A percentile compares a stretch with the other conserved stretches of the same genome.
These are phyloP conservation scores for Poecilia latipinna DNA, from an alignment of 2,113 vertebrate species.

Conservation along the genomic window DNA sequence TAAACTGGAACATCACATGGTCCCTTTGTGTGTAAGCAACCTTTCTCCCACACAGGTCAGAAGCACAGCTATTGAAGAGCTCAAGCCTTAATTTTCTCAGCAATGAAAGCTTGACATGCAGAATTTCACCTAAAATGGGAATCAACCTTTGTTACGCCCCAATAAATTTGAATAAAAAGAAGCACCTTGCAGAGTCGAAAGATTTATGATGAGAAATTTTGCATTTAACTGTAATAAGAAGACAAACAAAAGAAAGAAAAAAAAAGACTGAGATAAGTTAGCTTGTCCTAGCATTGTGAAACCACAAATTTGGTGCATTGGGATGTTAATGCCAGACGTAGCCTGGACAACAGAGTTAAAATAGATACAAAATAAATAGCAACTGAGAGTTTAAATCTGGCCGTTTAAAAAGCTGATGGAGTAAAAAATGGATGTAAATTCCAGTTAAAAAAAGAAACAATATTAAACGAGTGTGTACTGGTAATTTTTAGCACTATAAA, in stretches of 20 bases:
- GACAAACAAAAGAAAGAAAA: background rate
- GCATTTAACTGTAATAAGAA: no score
- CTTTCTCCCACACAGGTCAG: constrained; percentile 74
- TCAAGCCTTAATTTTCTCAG: constrained; percentile 47
- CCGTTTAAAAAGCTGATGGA: background rate
- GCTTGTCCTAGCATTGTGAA: background rate
- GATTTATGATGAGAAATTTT: no score
- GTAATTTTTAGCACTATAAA: no score
- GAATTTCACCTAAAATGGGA: constrained; percentile 18
- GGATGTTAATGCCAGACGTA: background rate
- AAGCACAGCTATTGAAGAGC: constrained; percentile 50
- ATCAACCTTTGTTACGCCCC: background rate
- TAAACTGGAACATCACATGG: constrained; percentile 57
- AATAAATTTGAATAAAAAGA: background rate
- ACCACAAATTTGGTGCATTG: background rate
- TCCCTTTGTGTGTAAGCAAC: constrained; percentile 53
- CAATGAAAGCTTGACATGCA: constrained; percentile 24
- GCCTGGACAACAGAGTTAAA: background rate
- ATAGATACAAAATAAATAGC: background rate
- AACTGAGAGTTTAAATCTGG: background rate
- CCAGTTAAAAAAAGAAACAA: no score
- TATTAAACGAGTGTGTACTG: no score
- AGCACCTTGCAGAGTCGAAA: no score
- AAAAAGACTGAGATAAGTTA: background rate
- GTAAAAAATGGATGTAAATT: no score